These are phyloP conservation scores for Bucorvus abyssinicus DNA, from an alignment of 2,797 vertebrate species.

Conservation along the genomic window DNA sequence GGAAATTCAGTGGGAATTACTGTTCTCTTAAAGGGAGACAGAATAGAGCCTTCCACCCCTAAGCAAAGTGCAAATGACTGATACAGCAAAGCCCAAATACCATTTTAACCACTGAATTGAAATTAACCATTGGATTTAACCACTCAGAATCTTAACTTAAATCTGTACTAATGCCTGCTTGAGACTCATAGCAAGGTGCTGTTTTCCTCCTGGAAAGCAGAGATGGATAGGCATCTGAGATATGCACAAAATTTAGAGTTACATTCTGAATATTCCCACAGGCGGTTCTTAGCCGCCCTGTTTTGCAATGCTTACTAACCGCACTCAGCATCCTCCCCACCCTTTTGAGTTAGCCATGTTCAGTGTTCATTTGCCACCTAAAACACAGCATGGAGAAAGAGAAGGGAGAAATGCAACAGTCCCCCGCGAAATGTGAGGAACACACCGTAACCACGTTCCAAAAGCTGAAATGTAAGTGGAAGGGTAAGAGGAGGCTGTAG, in stretches of 20 bases:
- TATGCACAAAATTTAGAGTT: neutral
- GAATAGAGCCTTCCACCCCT: neutral
- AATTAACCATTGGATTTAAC: neutral
- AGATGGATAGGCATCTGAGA: neutral
- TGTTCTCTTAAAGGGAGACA: neutral
- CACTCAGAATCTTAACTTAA: neutral
- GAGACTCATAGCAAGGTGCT: neutral
- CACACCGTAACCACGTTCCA: neutral
- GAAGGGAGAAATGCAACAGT: neutral
- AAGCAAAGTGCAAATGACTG: neutral
- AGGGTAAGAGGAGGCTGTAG: neutral
- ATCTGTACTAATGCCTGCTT: neutral
- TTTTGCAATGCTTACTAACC: neutral
- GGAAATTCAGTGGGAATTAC: neutral
- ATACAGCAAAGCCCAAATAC: neutral
- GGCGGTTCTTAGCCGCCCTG: rapidly evolving
- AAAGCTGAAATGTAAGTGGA: neutral
- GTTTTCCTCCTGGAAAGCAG: neutral
- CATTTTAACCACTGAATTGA: neutral
- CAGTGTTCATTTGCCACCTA: neutral
- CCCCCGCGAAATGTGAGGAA: neutral
- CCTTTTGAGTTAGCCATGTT: neutral
- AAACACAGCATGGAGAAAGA: neutral
- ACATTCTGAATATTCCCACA: neutral
- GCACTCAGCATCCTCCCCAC: neutral